phyloP scores from a whole-genome alignment of 2,797 vertebrate species.

The Tangara arthus region DNA sequence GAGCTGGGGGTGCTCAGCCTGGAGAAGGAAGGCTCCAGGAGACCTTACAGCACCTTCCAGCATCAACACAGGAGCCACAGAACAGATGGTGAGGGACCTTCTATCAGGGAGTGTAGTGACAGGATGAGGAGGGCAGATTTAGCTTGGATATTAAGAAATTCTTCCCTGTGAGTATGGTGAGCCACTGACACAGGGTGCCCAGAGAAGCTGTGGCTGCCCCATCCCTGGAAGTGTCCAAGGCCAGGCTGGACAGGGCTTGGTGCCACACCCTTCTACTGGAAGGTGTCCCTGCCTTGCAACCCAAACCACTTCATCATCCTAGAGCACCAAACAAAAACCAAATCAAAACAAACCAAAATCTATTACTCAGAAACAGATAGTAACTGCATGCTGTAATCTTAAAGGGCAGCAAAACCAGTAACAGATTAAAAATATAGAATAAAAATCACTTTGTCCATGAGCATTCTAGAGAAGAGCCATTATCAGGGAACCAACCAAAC shows the following conservation, averaged over 20 bases:
- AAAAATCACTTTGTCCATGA: background rate
- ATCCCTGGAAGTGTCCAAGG: background rate
- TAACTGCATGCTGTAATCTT: background rate
- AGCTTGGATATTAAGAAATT: background rate
- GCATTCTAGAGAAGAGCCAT: background rate
- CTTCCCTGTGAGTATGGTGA: background rate
- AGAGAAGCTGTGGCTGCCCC: background rate
- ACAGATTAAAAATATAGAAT: background rate
- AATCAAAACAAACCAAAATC: background rate
- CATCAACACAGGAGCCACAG: background rate
- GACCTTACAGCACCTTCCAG: background rate
- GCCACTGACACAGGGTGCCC: background rate
- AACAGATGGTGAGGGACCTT: background rate
- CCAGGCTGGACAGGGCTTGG: background rate
- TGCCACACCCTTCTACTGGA: background rate
- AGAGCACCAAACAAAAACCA: background rate
- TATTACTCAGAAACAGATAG: background rate
- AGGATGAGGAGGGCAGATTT: background rate
- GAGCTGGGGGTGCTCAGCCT: background rate
- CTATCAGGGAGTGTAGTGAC: fast-evolving
- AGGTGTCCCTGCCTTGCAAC: background rate
- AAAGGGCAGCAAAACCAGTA: background rate
- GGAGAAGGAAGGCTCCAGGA: background rate
- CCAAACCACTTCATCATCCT: background rate
- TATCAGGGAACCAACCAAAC: background rate